These are phyloP conservation scores for Oopsacas minuta DNA, from an alignment of 37 sponge, comb jelly and placozoan genomes.

Conservation along the genomic window DNA sequence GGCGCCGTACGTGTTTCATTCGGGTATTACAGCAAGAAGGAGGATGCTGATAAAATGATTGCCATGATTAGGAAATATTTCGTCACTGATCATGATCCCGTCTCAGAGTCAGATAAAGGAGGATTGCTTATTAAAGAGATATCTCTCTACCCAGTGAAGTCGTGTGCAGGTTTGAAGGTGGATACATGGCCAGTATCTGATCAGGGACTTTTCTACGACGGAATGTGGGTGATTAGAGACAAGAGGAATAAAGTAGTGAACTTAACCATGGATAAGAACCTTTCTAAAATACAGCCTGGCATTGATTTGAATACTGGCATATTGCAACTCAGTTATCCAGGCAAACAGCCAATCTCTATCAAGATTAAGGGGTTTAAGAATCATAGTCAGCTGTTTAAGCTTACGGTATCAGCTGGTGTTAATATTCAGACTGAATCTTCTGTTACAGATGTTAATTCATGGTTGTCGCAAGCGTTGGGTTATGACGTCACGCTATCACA, in stretches of 20 bases:
- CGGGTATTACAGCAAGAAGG: slow-evolving; percentile 62
- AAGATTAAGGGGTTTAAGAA: background rate
- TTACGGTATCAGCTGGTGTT: too few relatives aligned
- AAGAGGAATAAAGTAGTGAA: background rate
- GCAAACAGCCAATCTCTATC: background rate
- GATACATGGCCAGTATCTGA: slow-evolving; percentile 46
- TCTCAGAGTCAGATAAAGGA: background rate
- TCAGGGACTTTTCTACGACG: slow-evolving; percentile 59
- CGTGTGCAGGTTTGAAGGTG: slow-evolving; percentile 57
- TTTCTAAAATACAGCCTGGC: background rate
- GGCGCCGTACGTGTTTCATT: slow-evolving; percentile 78
- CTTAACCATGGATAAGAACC: background rate
- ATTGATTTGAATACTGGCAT: background rate
- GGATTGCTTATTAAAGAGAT: slow-evolving; percentile 24
- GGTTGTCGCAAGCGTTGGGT: background rate
- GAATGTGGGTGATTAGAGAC: slow-evolving; percentile 63
- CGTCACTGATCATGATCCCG: background rate
- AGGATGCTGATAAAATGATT: slow-evolving; percentile 45
- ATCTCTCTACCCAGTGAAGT: slow-evolving; percentile 70
- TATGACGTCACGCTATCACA: background rate
- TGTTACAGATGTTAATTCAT: background rate
- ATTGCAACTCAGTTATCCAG: background rate
- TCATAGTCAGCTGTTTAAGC: background rate
- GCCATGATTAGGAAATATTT: slow-evolving; percentile 39
- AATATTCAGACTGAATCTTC: background rate